Evolutionary conservation across 2,888 invertebrate genomes (phyloP), one percentile per base, ranked within the genome.

Genomic region (Psococerastis gibbosa): DNA sequence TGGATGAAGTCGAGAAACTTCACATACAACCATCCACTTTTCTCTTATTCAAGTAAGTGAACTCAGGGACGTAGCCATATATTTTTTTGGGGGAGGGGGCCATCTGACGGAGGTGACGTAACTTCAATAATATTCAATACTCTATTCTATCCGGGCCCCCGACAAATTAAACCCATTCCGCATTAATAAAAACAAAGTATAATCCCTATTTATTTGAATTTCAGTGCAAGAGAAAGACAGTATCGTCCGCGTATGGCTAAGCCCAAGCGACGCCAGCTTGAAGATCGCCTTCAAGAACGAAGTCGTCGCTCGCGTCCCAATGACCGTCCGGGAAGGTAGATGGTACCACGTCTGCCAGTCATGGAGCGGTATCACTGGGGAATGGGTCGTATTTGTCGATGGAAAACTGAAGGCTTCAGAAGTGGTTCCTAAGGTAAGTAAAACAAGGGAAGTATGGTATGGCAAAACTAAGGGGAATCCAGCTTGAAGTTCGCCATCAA

Each of bases 271-370:
- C 0, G 59, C 55, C 6, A 57, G 63, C 46, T 58, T 75, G 43
- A 70, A 67, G 50, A 52, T 75, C 42, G 67, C 70, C 53, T 70
- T 80, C 49, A 66, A 66, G 34, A 67, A 65, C 32, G 57, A 57
- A 43, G 59, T 61, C 16, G 58, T 70, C n/a, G 64, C 72, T 20
- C 62, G 56, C 35, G 55, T 65, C 3, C 57, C 61, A 0, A 61
- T 71, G 1, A 62, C 66, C 31, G 48, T 60, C 27, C 46, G 45
- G 46, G 59, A 59, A 63, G 53, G 65, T 51, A 65, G 64, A 3
- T 78, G 78, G 78, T 68, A 71, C 41, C 76, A 78, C 54, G 56
- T 77, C 15, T 78, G 78, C 49, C 61, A 75, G 49, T 75, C 76
- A 35, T 78, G 76, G 67, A 71, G 73, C 48, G 68, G 71, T 1